Conservation (phyloP, 2,113 vertebrate genomes). For the Syngnathus typhle region DNA sequence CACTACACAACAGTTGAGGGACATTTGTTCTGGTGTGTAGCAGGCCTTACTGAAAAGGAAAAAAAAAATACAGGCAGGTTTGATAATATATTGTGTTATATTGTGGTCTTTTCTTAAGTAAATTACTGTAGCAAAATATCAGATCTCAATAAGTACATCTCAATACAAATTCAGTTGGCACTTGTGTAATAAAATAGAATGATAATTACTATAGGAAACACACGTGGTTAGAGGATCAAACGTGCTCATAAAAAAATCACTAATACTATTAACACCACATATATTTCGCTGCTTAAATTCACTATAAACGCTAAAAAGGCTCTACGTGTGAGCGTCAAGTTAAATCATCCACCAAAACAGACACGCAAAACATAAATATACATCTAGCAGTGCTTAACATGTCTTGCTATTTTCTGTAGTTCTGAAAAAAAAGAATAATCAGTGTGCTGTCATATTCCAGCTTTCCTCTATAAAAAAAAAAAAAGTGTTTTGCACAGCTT, state of each 20-base stretch:
- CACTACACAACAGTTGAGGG: no score
- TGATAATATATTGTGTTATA: background rate
- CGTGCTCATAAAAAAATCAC: background rate
- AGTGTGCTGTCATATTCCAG: background rate
- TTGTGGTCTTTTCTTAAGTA: background rate
- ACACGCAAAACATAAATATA: constrained; percentile 27
- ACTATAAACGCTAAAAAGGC: constrained; percentile 10
- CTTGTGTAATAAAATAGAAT: background rate
- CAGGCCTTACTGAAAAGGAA: background rate
- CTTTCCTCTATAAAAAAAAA: background rate
- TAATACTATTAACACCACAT: constrained; percentile 4
- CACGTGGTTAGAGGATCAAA: background rate
- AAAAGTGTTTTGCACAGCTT: background rate
- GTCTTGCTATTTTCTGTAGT: constrained; percentile 17
- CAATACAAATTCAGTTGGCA: constrained; percentile 3
- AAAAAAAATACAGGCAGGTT: background rate
- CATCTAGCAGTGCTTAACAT: constrained; percentile 10
- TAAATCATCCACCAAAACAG: constrained; percentile 3
- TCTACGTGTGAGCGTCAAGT: constrained; percentile 24
- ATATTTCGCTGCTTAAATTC: constrained; percentile 21
- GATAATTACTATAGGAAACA: background rate
- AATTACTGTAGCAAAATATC: background rate
- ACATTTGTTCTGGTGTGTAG: no score
- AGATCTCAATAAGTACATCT: background rate
- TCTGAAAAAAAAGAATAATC: background rate